Base-by-base conservation (phyloP, 2,888 invertebrate genomes). In the Bedellia somnulentella region DNA sequence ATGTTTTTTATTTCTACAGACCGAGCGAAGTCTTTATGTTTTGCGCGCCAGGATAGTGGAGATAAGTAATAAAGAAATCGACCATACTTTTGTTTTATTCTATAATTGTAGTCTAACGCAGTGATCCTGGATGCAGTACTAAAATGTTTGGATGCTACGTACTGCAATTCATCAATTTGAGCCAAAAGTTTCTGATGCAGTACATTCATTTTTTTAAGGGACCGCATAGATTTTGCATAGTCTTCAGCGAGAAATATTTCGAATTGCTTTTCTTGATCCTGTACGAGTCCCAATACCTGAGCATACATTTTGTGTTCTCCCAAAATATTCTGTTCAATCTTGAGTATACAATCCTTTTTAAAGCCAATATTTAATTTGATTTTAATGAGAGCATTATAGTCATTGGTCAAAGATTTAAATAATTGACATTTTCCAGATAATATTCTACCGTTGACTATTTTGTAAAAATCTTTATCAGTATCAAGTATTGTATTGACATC, bases 21-120 rank as follows among this genome's bases (percentile, higher is more conserved):
- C 17, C 41, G 49, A 11, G 75, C 73, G 41, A 73, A 75, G 29
- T 62, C 59, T 44, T 82, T 79, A 41, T 82, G 58, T 36, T 67
- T 54, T 23, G 52, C 48, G 14, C 81, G 67, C 83, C 84, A 85
- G 15, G 66, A 59, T 24, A 80, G 67, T 2, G 85, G 83, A 22
- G 85, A 82, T n/a, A 85, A 55, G 43, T 80, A 76, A 49, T 80
- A 82, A n/a, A 86, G 57, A 58, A 86, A 85, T 42, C 80, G 75
- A 30, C 85, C 85, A 50, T 84, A 85, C 53, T 81, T 80, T 48
- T 82, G 83, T 33, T 79, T 80, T 26, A 77, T 57, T 28, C 78
- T 52, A 73, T 83, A 86, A 38, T 71, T 73, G 43, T 83, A 84
- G 42, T 85, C 83, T 32, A 83, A 62, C 14, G 77, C 73, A 35